Conservation (phyloP, 2,113 vertebrate species). For the Thalassoma bifasciatum region DNA sequence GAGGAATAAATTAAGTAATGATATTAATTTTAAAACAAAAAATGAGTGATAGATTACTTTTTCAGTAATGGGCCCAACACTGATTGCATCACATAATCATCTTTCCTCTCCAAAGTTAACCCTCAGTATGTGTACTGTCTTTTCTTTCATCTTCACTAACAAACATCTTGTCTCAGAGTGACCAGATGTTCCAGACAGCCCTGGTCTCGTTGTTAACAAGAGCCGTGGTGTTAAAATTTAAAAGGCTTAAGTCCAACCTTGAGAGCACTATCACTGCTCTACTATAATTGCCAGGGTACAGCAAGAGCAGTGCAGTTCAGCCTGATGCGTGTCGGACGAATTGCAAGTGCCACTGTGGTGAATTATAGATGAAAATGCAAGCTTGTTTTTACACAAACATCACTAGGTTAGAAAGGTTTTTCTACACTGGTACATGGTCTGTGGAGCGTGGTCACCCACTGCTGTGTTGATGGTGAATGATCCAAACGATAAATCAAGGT, state of each 20-base stretch:
- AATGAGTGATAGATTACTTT: no score
- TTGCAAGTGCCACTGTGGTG: conserved; percentile 20
- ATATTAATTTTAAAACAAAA: no score
- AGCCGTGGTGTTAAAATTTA: conserved; percentile 45
- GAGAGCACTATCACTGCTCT: conserved; percentile 42
- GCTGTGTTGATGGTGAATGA: neutral
- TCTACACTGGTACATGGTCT: neutral
- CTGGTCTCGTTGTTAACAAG: conserved; percentile 57
- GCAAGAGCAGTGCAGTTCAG: conserved; percentile 26
- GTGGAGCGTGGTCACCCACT: neutral
- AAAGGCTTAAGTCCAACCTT: conserved; percentile 57
- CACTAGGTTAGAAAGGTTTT: no score
- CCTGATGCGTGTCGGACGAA: conserved; percentile 18
- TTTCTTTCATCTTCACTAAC: conserved; percentile 11
- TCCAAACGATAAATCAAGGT: neutral
- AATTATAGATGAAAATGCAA: conserved; percentile 30
- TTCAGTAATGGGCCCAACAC: no score
- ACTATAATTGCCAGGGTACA: conserved; percentile 35
- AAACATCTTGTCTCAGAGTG: conserved; percentile 58
- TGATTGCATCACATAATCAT: neutral
- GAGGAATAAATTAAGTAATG: no score
- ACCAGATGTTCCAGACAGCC: conserved; percentile 53
- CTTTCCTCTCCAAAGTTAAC: conserved; percentile 4
- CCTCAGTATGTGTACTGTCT: neutral
- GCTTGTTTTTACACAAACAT: no score